Evolutionary conservation across 2,113 vertebrate species (phyloP).

Genomic region (Lota lota): DNA sequence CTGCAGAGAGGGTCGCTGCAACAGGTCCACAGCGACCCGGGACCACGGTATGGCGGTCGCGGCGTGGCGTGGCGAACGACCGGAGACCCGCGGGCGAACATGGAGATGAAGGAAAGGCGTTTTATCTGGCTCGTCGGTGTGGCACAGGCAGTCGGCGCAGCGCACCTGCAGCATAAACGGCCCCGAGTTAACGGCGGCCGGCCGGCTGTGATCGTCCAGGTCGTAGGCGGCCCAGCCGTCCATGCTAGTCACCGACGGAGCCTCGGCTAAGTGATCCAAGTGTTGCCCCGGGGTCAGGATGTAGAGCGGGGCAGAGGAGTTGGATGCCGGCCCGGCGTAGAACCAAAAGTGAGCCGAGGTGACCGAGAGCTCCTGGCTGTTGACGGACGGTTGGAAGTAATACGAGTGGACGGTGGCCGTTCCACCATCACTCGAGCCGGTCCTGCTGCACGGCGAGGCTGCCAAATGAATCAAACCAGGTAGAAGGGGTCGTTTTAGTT

Average conservation of each 20-base stretch:
- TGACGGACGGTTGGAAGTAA: slow-evolving; percentile 80
- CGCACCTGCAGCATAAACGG: slow-evolving; percentile 78
- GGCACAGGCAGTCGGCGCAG: slow-evolving; percentile 77
- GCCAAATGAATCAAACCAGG: neutral
- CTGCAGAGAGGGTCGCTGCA: slow-evolving; percentile 77
- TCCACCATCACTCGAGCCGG: slow-evolving; percentile 21
- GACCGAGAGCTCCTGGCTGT: slow-evolving; percentile 64
- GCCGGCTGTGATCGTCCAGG: slow-evolving; percentile 49
- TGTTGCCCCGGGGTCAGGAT: slow-evolving; percentile 46
- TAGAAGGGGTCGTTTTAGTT: no score
- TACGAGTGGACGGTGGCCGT: slow-evolving; percentile 66
- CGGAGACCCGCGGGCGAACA: slow-evolving; percentile 41
- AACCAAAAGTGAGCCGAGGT: slow-evolving; percentile 88
- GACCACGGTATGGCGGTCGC: slow-evolving; percentile 77
- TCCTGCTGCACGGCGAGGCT: slow-evolving; percentile 64
- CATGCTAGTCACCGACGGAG: slow-evolving; percentile 3
- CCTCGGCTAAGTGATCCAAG: slow-evolving; percentile 37
- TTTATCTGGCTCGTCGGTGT: slow-evolving; percentile 60
- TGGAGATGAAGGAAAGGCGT: slow-evolving; percentile 82
- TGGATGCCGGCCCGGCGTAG: slow-evolving; percentile 57
- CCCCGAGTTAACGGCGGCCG: slow-evolving; percentile 40
- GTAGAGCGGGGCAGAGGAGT: slow-evolving; percentile 43
- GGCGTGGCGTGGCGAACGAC: slow-evolving; percentile 59
- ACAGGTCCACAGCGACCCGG: slow-evolving; percentile 70
- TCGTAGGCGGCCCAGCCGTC: slow-evolving; percentile 80